A percentile compares a stretch with the other conserved stretches of the same genome.
Conservation (phyloP, 2,113 vertebrate species). For the Odobenus rosmarus region DNA sequence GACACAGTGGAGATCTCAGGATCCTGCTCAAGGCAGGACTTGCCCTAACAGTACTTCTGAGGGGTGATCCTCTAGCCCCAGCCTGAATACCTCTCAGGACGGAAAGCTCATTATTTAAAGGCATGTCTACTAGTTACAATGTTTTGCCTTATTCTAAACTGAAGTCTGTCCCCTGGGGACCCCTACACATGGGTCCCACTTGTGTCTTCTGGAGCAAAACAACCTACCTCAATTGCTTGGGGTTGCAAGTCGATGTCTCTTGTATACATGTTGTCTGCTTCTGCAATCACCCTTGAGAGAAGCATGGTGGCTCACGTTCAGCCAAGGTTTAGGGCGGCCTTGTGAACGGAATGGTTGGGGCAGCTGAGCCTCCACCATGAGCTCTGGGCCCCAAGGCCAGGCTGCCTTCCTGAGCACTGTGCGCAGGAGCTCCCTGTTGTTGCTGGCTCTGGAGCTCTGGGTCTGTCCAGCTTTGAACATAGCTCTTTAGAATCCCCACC, state of each 20-base stretch:
- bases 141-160: slow-evolving; percentile 5
- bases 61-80: not conserved
- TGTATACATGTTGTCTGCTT: not conserved
- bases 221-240: not conserved
- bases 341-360: not conserved
- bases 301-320: not conserved
- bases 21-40: not conserved
- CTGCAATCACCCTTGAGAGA: not conserved
- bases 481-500: slow-evolving; percentile 25
- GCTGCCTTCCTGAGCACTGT: not conserved
- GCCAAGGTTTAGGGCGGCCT: not conserved
- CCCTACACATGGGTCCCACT: not conserved
- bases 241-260: not conserved
- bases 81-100: not conserved
- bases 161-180: not conserved
- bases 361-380: accelerated
- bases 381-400: not conserved
- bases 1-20: not conserved
- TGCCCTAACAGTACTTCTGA: not conserved
- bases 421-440: not conserved
- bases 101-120: not conserved
- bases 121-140: not conserved
- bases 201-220: not conserved
- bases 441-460: not conserved
- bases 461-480: not conserved